phyloP scores from a whole-genome alignment of 1,140 invertebrate species.

The Phymastichus coffea region DNA sequence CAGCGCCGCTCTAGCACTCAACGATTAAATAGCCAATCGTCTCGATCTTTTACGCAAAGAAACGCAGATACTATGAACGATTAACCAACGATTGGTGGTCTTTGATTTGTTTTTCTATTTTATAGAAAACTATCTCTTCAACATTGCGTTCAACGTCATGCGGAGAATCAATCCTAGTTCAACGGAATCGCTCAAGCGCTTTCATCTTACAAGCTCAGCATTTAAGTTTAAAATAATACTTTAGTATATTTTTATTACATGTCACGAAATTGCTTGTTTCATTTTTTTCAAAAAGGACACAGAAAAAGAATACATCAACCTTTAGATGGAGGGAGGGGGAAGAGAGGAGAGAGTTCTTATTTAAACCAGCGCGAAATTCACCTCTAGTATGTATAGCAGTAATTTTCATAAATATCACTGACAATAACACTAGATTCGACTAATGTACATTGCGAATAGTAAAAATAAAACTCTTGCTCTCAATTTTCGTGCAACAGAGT shows the following conservation, averaged over 20 bases:
- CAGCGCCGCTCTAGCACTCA: slow-evolving; percentile 21
- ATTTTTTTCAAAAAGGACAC: too few relatives aligned
- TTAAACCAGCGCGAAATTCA: slow-evolving; percentile 5
- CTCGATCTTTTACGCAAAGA: slow-evolving; percentile 50
- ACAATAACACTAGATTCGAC: too few relatives aligned
- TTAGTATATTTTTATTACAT: slow-evolving; percentile 37
- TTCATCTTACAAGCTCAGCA: slow-evolving; percentile 30
- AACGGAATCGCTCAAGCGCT: slow-evolving; percentile 26
- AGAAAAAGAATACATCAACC: slow-evolving; percentile 35
- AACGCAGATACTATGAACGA: slow-evolving; percentile 47
- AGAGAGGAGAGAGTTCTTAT: too few relatives aligned
- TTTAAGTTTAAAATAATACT: slow-evolving; percentile 53
- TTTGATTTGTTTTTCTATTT: slow-evolving; percentile 29
- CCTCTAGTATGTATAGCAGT: neutral
- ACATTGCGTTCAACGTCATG: slow-evolving; percentile 22
- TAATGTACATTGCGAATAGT: too few relatives aligned
- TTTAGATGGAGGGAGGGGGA: slow-evolving; percentile 29
- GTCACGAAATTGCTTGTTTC: slow-evolving; percentile 31
- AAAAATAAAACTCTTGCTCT: too few relatives aligned
- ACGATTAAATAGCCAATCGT: slow-evolving; percentile 42
- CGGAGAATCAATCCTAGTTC: slow-evolving; percentile 22
- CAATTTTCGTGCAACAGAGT: too few relatives aligned
- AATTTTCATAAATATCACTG: neutral
- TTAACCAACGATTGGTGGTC: slow-evolving; percentile 45
- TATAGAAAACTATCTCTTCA: slow-evolving; percentile 24